Evolutionary conservation across 2,797 vertebrate genomes (phyloP).

Genomic region (Odontamblyopus rebecca): DNA sequence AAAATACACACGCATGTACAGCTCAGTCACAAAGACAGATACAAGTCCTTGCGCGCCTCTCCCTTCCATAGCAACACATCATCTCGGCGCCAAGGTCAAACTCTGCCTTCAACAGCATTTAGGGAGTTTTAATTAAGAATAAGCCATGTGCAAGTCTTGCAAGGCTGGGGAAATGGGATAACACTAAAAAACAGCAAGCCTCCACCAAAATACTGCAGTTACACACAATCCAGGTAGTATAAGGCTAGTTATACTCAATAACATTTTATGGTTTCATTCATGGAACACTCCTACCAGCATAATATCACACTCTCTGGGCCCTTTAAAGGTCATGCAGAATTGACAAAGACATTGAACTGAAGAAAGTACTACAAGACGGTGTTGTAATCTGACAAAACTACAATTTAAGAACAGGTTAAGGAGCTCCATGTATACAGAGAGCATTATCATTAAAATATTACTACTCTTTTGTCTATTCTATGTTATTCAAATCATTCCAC

Average conservation of each 20-base stretch:
- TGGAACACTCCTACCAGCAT: not conserved
- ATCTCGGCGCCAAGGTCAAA: slow-evolving; percentile 38
- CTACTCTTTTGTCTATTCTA: too few species aligned
- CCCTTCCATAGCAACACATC: slow-evolving; percentile 28
- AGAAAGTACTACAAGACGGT: not conserved
- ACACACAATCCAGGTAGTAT: not conserved
- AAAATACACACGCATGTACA: slow-evolving; percentile 17
- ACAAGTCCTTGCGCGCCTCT: slow-evolving; percentile 44
- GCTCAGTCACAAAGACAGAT: slow-evolving; percentile 40
- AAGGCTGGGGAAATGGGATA: not conserved
- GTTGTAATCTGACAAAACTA: not conserved
- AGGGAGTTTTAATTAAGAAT: slow-evolving; percentile 35
- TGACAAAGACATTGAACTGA: not conserved
- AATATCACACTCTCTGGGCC: not conserved
- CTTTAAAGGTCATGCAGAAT: not conserved
- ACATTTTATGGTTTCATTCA: not conserved
- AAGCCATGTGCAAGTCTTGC: not conserved
- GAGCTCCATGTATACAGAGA: too few species aligned
- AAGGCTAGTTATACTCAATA: not conserved
- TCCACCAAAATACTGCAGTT: not conserved
- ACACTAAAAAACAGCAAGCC: not conserved
- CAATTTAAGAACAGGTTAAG: not conserved
- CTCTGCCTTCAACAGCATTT: slow-evolving; percentile 11
- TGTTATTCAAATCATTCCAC: too few species aligned
- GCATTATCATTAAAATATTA: too few species aligned